Evolutionary conservation across 2,797 vertebrate species (phyloP), one percentile per base, ranked within the genome.

Genomic region (Clamator glandarius): DNA sequence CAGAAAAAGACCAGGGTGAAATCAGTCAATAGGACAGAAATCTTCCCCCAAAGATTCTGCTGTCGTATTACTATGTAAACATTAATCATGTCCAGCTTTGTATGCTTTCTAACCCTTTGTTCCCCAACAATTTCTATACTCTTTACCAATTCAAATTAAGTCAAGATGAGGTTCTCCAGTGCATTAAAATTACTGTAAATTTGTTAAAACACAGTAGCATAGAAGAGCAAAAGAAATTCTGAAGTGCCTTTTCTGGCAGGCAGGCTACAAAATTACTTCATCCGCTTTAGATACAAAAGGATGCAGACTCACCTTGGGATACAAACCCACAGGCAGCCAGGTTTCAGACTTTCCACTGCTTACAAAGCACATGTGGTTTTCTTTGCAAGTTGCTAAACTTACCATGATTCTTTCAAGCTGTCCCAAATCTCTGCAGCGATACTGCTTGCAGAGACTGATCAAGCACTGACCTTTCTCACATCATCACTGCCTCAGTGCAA

Each of bases 351-450:
- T 84, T 48, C 9, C 31, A 15, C 57, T 24, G 10, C 21, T 87
- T 57, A 55, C 20, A 73, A 72, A 79, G 31, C 23, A 58, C 69
- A 9, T 7, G 10, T 16, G 5, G 0, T 0, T n/a, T 19, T 5
- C 59, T 74, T 69, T 68, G 9, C 18, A 67, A 78, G 59, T 35
- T 73, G 11, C 9, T 69, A 50, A 48, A 70, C 17, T 68, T 61
- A 51, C 12, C 3, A 0, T 8, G 13, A 17, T 78, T 42, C 50
- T 87, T 77, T 57, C 48, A 83, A 81, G 20, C 14, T 72, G 18
- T 36, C 20, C 12, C 51, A 57, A 77, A 51, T 62, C 42, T n/a
- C 66, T 72, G 20, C 64, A 92, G 44, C 36, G 59, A 59, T 41
- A n/a, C 17, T 41, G 14, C 28, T 70, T 70, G 13, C 39, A 70